Conservation (phyloP, 1,140 invertebrate genomes). For the Sitodiplosis mosellana region DNA sequence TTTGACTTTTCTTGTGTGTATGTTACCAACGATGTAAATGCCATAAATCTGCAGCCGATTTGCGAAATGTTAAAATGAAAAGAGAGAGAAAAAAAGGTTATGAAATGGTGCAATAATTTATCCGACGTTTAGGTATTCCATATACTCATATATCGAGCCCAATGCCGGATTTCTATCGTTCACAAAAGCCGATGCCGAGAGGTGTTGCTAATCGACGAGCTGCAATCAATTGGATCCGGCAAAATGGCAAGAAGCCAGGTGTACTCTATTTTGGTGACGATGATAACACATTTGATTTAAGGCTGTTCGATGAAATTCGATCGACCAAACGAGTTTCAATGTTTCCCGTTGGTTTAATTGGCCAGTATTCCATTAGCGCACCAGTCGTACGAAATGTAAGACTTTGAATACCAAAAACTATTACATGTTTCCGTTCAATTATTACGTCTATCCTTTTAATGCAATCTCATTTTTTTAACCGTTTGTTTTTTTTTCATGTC, state of each 20-base stretch:
- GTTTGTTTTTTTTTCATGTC: not conserved
- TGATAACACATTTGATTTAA: conserved; percentile 77
- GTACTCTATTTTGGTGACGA: conserved; percentile 95
- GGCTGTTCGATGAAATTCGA: conserved; percentile 60
- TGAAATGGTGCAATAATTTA: too few relatives aligned
- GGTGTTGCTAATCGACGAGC: conserved; percentile 86
- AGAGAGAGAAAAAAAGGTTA: too few relatives aligned
- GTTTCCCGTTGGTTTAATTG: conserved; percentile 67
- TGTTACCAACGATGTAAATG: not conserved
- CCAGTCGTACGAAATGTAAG: conserved; percentile 41
- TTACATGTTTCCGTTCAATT: not conserved
- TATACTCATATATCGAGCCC: conserved; percentile 52
- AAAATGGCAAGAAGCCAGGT: conserved; percentile 51
- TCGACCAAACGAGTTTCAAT: conserved; percentile 58
- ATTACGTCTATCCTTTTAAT: conserved; percentile 1
- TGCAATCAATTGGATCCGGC: conserved; percentile 64
- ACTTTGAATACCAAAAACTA: too few relatives aligned
- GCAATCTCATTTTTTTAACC: too few relatives aligned
- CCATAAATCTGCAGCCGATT: not conserved
- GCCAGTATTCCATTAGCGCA: conserved; percentile 39
- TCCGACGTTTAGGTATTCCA: conserved; percentile 31
- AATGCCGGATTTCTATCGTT: conserved; percentile 59
- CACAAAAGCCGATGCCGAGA: conserved; percentile 50
- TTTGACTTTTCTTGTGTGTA: too few relatives aligned
- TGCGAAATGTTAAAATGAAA: not conserved